Conservation (phyloP, 1,140 invertebrate genomes). For the Cyphomyrmex costatus region DNA sequence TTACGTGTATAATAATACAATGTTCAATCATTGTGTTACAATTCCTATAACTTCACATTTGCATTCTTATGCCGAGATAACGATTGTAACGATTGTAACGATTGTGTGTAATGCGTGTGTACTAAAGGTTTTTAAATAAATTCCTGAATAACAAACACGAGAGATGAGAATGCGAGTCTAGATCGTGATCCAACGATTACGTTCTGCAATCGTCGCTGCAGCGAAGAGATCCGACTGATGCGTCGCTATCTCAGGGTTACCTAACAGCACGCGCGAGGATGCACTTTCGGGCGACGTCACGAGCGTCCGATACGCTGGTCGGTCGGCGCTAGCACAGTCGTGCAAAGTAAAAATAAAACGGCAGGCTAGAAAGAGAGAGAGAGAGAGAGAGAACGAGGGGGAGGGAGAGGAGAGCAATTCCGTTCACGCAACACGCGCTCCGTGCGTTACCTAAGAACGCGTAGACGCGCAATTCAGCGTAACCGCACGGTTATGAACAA, state of each 20-base stretch:
- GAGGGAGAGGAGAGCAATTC: conserved; percentile 37
- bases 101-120: no score
- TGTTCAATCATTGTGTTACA: neutral
- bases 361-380: conserved; percentile 52
- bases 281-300: conserved; percentile 73
- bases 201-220: conserved; percentile 44
- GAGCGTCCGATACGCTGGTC: conserved; percentile 61
- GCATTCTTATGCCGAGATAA: neutral
- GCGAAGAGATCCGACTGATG: conserved; percentile 44
- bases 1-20: neutral
- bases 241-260: conserved; percentile 76
- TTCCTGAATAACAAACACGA: neutral
- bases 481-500: conserved; percentile 39
- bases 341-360: conserved; percentile 72
- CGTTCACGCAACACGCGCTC: conserved; percentile 74
- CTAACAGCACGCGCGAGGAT: conserved; percentile 73
- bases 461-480: conserved; percentile 66
- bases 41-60: neutral
- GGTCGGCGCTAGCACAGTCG: conserved; percentile 65
- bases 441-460: conserved; percentile 76
- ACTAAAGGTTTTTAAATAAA: neutral
- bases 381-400: neutral
- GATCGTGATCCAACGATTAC: conserved; percentile 29
- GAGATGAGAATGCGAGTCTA: conserved; percentile 16
- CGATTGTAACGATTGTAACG: neutral